phyloP scores from a whole-genome alignment of 92 coral and sea anemone genomes.

The Phenganax subtilis region DNA sequence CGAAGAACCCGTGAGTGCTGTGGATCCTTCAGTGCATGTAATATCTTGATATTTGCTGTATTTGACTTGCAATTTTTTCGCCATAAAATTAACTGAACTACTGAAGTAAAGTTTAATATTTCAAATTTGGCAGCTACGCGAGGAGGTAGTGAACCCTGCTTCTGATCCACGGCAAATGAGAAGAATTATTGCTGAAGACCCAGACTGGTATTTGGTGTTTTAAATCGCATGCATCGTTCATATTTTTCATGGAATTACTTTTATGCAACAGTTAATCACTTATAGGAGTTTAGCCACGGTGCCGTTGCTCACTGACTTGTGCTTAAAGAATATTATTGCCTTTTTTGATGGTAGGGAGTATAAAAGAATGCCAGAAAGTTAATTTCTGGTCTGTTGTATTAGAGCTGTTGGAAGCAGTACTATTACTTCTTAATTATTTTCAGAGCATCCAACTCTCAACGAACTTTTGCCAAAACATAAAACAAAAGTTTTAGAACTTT shows the following conservation, averaged over 20 bases:
- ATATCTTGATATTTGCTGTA: neutral
- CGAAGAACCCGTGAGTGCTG: constrained; percentile 16
- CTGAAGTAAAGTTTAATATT: neutral
- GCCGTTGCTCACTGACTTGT: constrained; percentile 92
- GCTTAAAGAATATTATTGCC: constrained; percentile 77
- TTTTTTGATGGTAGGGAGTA: constrained; percentile 72
- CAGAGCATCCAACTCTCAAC: constrained; percentile 85
- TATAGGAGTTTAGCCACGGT: constrained; percentile 96
- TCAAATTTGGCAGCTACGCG: constrained; percentile 51
- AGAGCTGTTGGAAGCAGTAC: neutral
- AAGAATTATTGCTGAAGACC: constrained; percentile 95
- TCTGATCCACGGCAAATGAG: constrained; percentile 97
- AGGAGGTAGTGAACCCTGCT: constrained; percentile 80
- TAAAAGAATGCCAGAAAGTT: neutral
- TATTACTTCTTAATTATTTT: neutral
- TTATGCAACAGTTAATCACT: neutral
- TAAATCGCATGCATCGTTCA: neutral
- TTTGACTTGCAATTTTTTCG: neutral
- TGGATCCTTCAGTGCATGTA: constrained; percentile 31
- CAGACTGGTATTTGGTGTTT: constrained; percentile 67
- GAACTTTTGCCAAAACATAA: constrained; percentile 90
- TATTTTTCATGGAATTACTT: neutral
- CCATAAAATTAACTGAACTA: neutral
- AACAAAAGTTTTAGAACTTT: constrained; percentile 77
- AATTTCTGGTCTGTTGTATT: too few relatives aligned